Evolutionary conservation across 1,140 invertebrate genomes (phyloP).

Genomic region (Rhagoletis pomonella): DNA sequence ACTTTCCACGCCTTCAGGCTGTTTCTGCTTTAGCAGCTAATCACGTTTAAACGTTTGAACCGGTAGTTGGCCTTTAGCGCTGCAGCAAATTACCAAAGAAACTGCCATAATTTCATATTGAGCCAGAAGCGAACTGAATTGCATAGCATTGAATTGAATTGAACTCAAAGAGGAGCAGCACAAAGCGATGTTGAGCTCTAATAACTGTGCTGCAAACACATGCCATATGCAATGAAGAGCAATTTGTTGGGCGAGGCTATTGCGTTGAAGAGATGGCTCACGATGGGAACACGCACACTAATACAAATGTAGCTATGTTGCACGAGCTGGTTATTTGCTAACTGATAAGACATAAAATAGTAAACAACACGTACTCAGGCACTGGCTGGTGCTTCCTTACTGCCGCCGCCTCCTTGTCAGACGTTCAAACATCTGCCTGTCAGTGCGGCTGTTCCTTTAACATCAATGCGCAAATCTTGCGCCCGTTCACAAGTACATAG

Average conservation of each 20-base stretch:
- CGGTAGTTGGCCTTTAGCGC: slow-evolving; percentile 37
- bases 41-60: slow-evolving; percentile 47
- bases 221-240: slow-evolving; percentile 13
- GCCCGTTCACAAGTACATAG: neutral
- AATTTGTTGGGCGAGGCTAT: neutral
- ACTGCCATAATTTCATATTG: slow-evolving; percentile 50
- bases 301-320: too few species aligned
- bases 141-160: slow-evolving; percentile 3
- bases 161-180: neutral
- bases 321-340: neutral
- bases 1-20: neutral
- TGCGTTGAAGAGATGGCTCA: neutral
- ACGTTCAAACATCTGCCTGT: neutral
- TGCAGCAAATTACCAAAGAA: slow-evolving; percentile 32
- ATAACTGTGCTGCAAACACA: neutral
- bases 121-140: neutral
- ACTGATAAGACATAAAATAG: slow-evolving; percentile 42
- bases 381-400: neutral
- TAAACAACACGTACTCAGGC: slow-evolving; percentile 10
- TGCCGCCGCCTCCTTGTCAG: neutral
- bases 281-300: too few species aligned
- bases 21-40: slow-evolving; percentile 42
- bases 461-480: neutral
- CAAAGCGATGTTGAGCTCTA: neutral
- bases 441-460: neutral